Evolutionary conservation across 2,888 invertebrate species (phyloP), one percentile per base, ranked within the genome.

Genomic region (Pandemis corylana): DNA sequence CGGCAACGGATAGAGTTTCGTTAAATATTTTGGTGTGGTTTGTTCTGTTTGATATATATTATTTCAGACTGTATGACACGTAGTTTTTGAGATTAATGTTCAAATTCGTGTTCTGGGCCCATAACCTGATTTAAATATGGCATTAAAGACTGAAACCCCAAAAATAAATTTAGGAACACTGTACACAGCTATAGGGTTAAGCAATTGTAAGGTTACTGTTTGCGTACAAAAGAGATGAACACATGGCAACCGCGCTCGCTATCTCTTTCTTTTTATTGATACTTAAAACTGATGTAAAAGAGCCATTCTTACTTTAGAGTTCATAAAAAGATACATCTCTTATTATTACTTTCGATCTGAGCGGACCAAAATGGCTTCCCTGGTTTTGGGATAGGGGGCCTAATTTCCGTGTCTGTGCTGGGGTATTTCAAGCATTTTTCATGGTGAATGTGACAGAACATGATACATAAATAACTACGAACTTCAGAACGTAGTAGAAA

Each of bases 271-370:
- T 64, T 64, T 64, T 64, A 64, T 20, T 46, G 64, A 46, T n/a
- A 64, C 64, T 64, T 64, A 64, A 71, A 74, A 71, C 62, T 71
- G 67, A 70, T 46, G 44, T 46, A 64, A 64, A 64, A 12, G 46
- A 13, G 44, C 44, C 64, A 64, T 64, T 46, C 44, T 59, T 59
- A 28, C 59, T 59, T 59, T 28, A 59, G 28, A 59, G 59, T 28
- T 59, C 59, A 59, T 59, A 28, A 59, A 59, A 59, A 28, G 20
- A 59, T 59, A 28, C 28, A 59, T 12, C 59, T 10, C 6, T 59
- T 59, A 59, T 56, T 59, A 59, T 59, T 59, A 28, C 59, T 59
- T 59, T 28, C 12, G 59, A 28, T 9, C 28, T 28, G 10, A 59
- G 9, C 10, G n/a, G 13, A 56, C 20, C 9, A 20, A 56, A 56